phyloP scores from a whole-genome alignment of 2,888 invertebrate genomes.

The Drosophila picticornis region DNA sequence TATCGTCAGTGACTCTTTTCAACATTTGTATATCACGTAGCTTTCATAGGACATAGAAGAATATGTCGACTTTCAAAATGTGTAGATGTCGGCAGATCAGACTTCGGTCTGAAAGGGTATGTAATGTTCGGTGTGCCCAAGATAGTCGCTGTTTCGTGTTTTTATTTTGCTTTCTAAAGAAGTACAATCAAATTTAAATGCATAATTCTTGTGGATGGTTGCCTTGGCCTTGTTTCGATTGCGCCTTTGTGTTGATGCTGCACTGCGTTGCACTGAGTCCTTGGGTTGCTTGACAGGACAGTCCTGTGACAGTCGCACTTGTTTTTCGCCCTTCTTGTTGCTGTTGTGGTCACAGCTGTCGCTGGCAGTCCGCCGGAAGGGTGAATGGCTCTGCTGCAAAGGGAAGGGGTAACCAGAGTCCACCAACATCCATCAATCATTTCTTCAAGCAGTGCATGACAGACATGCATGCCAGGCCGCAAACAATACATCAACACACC shows the following conservation, averaged over 20 bases:
- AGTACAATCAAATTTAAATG: conserved; percentile 16
- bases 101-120: not conserved
- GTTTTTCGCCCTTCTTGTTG: conserved; percentile 1
- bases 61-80: not conserved
- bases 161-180: not conserved
- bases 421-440: conserved; percentile 59
- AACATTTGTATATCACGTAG: not conserved
- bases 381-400: not conserved
- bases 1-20: not conserved
- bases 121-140: not conserved
- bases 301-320: conserved; percentile 9
- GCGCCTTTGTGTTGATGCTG: conserved; percentile 18
- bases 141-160: not conserved
- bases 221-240: conserved; percentile 19
- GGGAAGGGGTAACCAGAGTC: not conserved
- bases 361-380: conserved; percentile 10
- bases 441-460: conserved; percentile 57
- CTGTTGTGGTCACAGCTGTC: conserved; percentile 46
- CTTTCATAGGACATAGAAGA: not conserved
- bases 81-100: too few relatives aligned
- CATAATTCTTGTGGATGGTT: conserved; percentile 38
- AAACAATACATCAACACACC: conserved; percentile 51
- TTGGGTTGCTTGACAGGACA: conserved; percentile 10
- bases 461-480: conserved; percentile 51
- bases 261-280: conserved; percentile 2